These are phyloP conservation scores for Tanypteryx hageni DNA, from an alignment of 2,888 invertebrate species.

Conservation along the genomic window DNA sequence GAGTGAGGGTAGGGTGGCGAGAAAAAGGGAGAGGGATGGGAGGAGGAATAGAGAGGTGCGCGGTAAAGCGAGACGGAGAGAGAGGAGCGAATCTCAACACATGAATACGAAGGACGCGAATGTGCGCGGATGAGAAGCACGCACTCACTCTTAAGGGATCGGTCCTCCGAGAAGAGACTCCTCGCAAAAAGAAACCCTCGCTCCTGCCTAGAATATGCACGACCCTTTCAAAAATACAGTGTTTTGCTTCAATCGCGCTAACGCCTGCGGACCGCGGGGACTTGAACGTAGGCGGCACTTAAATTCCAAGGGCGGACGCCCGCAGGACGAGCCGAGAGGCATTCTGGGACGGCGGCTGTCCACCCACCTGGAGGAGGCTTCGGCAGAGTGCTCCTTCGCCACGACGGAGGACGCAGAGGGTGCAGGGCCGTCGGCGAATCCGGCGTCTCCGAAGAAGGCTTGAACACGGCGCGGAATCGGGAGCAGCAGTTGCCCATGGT, in stretches of 20 bases:
- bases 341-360: neutral
- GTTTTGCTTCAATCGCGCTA: neutral
- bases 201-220: neutral
- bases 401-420: conserved; percentile 69
- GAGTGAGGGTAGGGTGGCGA: neutral
- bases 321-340: neutral
- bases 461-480: conserved; percentile 72
- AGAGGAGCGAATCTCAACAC: neutral
- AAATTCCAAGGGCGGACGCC: neutral
- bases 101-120: neutral
- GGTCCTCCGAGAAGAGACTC: neutral
- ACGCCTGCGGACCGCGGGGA: neutral
- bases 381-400: conserved; percentile 71
- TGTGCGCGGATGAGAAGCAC: neutral
- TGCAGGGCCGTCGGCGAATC: conserved; percentile 69
- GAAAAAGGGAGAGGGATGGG: neutral
- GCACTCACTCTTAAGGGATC: no score
- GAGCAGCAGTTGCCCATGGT: conserved; percentile 73
- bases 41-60: neutral
- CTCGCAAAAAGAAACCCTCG: neutral
- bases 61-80: neutral
- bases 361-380: conserved; percentile 71
- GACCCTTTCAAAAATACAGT: neutral
- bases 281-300: neutral
- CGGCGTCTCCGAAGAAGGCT: conserved; percentile 67